These are phyloP conservation scores for Hepsetus odoe DNA, from an alignment of 2,113 vertebrate genomes.

Conservation along the genomic window DNA sequence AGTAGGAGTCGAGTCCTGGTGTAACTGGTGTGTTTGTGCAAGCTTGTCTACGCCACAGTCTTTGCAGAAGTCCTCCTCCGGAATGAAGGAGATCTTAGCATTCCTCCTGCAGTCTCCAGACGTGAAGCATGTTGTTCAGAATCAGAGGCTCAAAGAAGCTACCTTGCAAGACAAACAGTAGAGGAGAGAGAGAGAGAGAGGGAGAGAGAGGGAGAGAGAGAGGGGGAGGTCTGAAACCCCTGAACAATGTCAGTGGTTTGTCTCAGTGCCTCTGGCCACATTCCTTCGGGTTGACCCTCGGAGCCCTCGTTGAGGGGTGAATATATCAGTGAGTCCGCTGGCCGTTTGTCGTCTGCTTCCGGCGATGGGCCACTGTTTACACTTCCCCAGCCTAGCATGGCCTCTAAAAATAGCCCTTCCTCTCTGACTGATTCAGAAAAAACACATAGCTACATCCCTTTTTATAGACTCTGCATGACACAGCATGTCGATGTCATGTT, in stretches of 20 bases:
- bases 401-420: constrained; percentile 75
- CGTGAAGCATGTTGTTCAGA: constrained; percentile 73
- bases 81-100: constrained; percentile 82
- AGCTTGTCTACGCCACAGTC: constrained; percentile 61
- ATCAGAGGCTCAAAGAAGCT: constrained; percentile 42
- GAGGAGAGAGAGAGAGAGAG: constrained; percentile 53
- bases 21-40: constrained; percentile 73
- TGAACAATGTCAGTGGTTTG: constrained; percentile 56
- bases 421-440: constrained; percentile 60
- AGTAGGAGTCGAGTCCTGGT: constrained; percentile 71
- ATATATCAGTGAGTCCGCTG: constrained; percentile 62
- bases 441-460: constrained; percentile 53
- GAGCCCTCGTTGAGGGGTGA: constrained; percentile 56
- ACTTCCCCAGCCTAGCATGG: constrained; percentile 57
- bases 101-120: constrained; percentile 78
- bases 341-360: constrained; percentile 48
- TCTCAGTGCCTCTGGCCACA: constrained; percentile 48
- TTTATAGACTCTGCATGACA: constrained; percentile 73
- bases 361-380: constrained; percentile 56
- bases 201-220: constrained; percentile 48
- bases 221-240: too few relatives aligned
- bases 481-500: constrained; percentile 55
- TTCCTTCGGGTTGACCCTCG: constrained; percentile 60
- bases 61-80: constrained; percentile 73
- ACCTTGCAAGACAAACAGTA: constrained; percentile 65